Base-by-base conservation (phyloP, 2,888 invertebrate species). In the Embidobia sp. region DNA sequence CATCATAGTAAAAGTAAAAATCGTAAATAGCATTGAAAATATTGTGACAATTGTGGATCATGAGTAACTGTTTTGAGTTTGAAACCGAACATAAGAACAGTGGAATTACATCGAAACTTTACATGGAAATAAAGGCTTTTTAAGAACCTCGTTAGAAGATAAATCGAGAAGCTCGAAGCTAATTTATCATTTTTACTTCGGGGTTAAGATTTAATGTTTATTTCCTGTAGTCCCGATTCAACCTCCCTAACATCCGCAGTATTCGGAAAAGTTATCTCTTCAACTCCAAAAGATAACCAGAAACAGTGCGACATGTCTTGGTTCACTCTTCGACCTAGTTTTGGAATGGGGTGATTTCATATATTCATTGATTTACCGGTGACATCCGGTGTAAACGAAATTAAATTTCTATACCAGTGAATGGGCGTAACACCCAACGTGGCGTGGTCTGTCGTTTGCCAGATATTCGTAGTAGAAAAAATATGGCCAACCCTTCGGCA, bases 301-400 rank as follows among this genome's bases (percentile, higher is more conserved):
- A 80, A 82, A 78, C 74, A 73, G 53, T 35, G 70, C 77, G 77
- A 74, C 77, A 77, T 78, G 79, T 81, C 80, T 79, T 74, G 74
- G 77, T 66, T 73, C 72, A 67, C 67, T 76, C 49, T 73, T 79
- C 73, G 76, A 70, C 33, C 74, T 61, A 18, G 29, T 31, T 26
- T 22, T 8, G 61, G 66, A 67, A 48, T 49, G 79, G 82, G 81
- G 79, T 84, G 86, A 87, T 85, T 87, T 87, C 88, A 87, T 88
- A 87, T 85, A 84, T 83, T 81, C 81, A 74, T 84, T 86, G 87
- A 87, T 88, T 88, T 87, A 87, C 87, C 82, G 86, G 80, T 84
- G 81, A 81, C 84, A 86, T 87, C 86, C 87, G 87, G 85, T 85
- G 81, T 83, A 82, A 83, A 85, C 85, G 84, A 85, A 86, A 85